Evolutionary conservation across 2,797 vertebrate genomes (phyloP).

Genomic region (Rachycentron canadum): DNA sequence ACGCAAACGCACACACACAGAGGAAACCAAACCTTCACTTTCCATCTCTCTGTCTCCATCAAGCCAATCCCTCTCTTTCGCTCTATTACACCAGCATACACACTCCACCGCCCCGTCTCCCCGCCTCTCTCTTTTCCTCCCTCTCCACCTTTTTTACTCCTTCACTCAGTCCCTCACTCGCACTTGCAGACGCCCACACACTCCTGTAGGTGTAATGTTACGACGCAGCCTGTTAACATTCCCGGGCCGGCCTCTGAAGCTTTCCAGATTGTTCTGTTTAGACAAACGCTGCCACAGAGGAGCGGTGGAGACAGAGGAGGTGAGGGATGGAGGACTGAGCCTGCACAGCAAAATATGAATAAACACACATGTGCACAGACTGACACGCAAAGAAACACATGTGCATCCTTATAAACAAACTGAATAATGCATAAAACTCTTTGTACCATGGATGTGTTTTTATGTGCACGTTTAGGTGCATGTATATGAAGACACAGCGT

Average conservation of each 20-base stretch:
- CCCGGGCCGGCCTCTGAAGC: slow-evolving; percentile 61
- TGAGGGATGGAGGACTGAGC: slow-evolving; percentile 24
- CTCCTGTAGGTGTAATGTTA: slow-evolving; percentile 74
- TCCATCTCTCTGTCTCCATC: slow-evolving; percentile 51
- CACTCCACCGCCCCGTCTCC: slow-evolving; percentile 29
- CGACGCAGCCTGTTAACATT: slow-evolving; percentile 72
- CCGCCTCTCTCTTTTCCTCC: slow-evolving; percentile 3
- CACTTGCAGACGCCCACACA: slow-evolving; percentile 53
- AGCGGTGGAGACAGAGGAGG: slow-evolving; percentile 31
- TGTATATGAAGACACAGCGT: neutral
- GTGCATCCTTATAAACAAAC: neutral
- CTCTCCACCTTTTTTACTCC: slow-evolving; percentile 10
- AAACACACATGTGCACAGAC: slow-evolving; percentile 20
- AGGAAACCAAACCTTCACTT: slow-evolving; percentile 51
- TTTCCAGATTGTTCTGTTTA: slow-evolving; percentile 81
- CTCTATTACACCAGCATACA: slow-evolving; percentile 35
- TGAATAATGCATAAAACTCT: neutral
- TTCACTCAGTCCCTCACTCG: slow-evolving; percentile 16
- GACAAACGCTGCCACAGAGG: slow-evolving; percentile 48
- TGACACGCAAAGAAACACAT: slow-evolving; percentile 14
- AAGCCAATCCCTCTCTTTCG: slow-evolving; percentile 27
- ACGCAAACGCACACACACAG: slow-evolving; percentile 13
- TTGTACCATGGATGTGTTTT: neutral
- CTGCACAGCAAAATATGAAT: slow-evolving; percentile 9
- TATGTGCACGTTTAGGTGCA: neutral